phyloP scores from a whole-genome alignment of 2,113 vertebrate genomes.

The Peucedramus taeniatus region DNA sequence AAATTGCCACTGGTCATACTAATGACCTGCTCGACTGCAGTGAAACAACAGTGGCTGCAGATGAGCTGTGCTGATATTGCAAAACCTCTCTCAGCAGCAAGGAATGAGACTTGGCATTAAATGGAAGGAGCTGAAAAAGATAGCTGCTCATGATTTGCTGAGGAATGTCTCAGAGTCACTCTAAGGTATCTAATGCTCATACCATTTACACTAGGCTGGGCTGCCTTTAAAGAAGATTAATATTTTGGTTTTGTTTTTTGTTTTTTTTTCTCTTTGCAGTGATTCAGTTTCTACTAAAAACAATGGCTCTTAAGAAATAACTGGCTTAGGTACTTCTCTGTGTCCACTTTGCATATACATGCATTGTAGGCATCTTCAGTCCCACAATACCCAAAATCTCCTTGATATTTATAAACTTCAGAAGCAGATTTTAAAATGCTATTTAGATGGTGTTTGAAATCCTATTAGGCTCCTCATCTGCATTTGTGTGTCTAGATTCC shows the following conservation, averaged over 20 bases:
- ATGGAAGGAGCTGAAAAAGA: not conserved
- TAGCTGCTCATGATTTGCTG: not conserved
- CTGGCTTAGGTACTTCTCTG: not conserved
- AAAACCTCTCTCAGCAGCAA: not conserved
- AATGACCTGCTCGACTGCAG: not conserved
- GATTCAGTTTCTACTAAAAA: not conserved
- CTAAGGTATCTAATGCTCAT: not conserved
- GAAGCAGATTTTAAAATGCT: not conserved
- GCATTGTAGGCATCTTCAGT: not conserved
- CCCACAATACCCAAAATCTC: not conserved
- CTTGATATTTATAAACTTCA: not conserved
- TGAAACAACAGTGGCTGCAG: slow-evolving; percentile 1
- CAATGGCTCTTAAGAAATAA: not conserved
- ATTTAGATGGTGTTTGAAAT: not conserved
- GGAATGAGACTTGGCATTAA: not conserved
- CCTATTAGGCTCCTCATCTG: not conserved
- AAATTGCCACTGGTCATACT: slow-evolving; percentile 1
- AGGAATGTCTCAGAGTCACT: not conserved
- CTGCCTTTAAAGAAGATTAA: not conserved
- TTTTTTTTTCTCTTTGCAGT: not conserved
- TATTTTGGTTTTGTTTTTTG: not conserved
- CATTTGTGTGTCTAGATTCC: not conserved
- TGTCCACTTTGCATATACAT: not conserved
- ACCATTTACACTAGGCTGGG: not conserved
- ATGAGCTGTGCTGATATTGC: not conserved